A percentile compares a stretch with the other conserved stretches of the same genome.
phyloP scores from a whole-genome alignment of 1,140 invertebrate species.

The Conus ventricosus region DNA sequence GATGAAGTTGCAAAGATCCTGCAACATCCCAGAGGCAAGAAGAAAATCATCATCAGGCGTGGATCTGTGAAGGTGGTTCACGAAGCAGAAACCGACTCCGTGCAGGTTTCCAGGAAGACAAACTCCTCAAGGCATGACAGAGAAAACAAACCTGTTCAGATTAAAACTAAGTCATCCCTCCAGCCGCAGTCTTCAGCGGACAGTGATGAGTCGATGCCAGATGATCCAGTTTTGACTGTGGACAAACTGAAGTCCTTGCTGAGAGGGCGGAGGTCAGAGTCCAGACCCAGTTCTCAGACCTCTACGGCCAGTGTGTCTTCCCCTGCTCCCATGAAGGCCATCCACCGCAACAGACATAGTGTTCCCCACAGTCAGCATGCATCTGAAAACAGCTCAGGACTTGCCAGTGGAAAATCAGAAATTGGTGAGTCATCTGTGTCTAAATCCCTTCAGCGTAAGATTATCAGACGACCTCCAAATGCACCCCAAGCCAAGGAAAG shows the following conservation, averaged over 20 bases:
- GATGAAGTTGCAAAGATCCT: conserved; percentile 28
- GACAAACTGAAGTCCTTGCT: conserved; percentile 25
- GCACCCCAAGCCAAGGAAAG: background rate
- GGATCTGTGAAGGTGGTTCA: conserved; percentile 14
- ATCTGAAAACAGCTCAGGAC: background rate
- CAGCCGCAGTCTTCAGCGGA: background rate
- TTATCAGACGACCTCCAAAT: conserved; percentile 19
- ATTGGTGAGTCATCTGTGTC: background rate
- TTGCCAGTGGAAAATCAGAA: background rate
- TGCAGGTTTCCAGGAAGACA: background rate
- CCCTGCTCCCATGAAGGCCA: conserved; percentile 28
- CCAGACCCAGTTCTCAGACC: background rate
- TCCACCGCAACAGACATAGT: background rate
- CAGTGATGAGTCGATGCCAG: background rate
- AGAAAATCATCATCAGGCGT: conserved; percentile 12
- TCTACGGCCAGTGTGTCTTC: conserved; percentile 17
- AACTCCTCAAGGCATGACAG: background rate
- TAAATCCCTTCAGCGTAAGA: background rate
- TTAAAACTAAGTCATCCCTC: background rate
- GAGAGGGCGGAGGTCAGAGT: conserved; percentile 15
- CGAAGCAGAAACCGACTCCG: background rate
- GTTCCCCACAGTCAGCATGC: background rate
- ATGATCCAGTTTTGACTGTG: conserved; percentile 18
- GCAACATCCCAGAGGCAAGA: conserved; percentile 9
- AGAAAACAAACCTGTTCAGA: background rate